Evolutionary conservation across 1,140 invertebrate genomes (phyloP), one percentile per base, ranked within the genome.

Genomic region (Bombus confusus): DNA sequence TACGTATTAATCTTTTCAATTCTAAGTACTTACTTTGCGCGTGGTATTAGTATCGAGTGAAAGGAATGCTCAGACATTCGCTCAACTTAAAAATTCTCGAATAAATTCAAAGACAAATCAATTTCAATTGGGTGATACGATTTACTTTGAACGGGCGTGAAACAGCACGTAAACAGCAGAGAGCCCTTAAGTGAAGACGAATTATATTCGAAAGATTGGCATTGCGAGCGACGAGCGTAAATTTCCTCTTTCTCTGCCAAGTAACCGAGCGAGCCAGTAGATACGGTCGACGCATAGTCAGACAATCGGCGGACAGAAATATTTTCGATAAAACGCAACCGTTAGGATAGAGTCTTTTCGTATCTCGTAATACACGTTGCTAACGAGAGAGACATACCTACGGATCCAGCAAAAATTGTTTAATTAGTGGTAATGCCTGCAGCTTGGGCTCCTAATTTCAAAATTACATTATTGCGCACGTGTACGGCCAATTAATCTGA

Each of bases 381-480:
- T 78, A 71, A 84, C 34, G 82, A 79, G 76, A 59, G n/a, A 57
- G 10, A 0, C 12, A 9, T n/a, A 52, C 6, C 13, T 34, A 41
- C 31, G 28, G 18, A 22, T 5, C 2, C 31, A 3, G 75, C 22
- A 72, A 71, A 84, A 68, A n/a, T 76, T 59, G 52, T 84, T 84
- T 84, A 84, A 84, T 84, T 84, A 84, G 39, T 39, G 75, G 66
- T 79, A 84, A 84, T 47, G 76, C 37, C 13, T 47, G 13, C 28
- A 15, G 15, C 18, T 12, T 18, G 47, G 25, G 31, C 3, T 34
- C 10, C 25, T 79, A 79, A 77, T 68, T 83, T 68, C 79, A 84
- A 83, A 84, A 79, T 79, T 79, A 41, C 75, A 68, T 78, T 79
- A 71, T 69, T 79, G 71, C 66, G 10, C 31, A 37, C 34, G 43